Base-by-base conservation (phyloP, 2,797 vertebrate species). In the Gymnothorax javanicus region DNA sequence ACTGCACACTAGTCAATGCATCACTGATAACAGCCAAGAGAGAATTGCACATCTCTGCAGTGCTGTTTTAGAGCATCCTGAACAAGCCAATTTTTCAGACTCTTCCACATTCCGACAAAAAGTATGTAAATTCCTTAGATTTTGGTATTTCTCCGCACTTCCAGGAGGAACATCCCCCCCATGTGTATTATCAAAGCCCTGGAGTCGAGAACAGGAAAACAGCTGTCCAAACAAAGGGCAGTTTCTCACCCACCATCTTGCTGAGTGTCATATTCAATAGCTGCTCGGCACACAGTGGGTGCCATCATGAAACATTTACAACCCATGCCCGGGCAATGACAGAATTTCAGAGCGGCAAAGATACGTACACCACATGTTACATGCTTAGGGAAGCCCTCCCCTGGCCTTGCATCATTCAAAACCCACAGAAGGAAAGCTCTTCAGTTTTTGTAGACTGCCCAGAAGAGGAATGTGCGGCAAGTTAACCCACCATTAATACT, bases 171-270 rank as follows among this genome's bases (percentile, higher is more conserved):
- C 23, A 60, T 59, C 33, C 43, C 60, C 56, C 84, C 89, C 89
- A 84, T 85, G 88, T 88, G 88, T 90, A 91, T 89, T 92, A 90
- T 90, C 88, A 85, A 58, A 82, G 33, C 83, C 23, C 84, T 58
- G 89, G 23, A 8, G 71, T 0, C 17, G 33, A 9, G 17, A 43
- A 75, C 3, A 13, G 11, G 90, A 91, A 88, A 93, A 95, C 95
- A 96, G 95, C 96, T 96, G 96, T 94, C 94, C 93, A 95, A 95
- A 97, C 95, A 96, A 96, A 95, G 90, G 92, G 91, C 89, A 8
- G 77, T 92, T 94, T 95, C 94, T 91, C 93, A 94, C 92, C 95
- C 93, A 90, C 94, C 91, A 84, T 93, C 89, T 89, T 87, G 83
- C 91, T 71, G 81, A 92, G 90, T 91, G 91, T 93, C 94, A 92